These are phyloP conservation scores for Formicarius rufipectus DNA, from an alignment of 2,113 vertebrate genomes.

Conservation along the genomic window DNA sequence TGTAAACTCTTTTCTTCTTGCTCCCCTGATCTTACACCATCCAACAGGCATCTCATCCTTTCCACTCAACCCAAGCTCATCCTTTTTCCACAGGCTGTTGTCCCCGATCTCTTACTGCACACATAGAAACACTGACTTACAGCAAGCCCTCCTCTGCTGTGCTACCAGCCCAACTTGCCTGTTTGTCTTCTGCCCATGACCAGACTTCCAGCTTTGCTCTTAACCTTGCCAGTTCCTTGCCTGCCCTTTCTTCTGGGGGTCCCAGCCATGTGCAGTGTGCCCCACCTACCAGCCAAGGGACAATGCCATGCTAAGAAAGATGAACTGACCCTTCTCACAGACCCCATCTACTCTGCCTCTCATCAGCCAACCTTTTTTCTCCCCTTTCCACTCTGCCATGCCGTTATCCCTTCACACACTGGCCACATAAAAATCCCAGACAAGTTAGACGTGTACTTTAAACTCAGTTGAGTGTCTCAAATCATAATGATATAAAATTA, in stretches of 20 bases:
- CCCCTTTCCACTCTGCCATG: neutral
- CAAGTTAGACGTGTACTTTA: neutral
- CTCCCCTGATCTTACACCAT: neutral
- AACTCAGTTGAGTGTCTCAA: neutral
- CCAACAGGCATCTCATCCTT: neutral
- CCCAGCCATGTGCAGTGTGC: neutral
- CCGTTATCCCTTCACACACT: neutral
- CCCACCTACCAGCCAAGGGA: neutral
- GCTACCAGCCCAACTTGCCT: neutral
- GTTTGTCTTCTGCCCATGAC: neutral
- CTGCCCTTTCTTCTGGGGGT: neutral
- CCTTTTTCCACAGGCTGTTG: neutral
- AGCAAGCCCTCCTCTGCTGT: neutral
- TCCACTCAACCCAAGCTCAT: neutral
- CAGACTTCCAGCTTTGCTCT: neutral
- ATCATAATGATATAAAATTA: neutral
- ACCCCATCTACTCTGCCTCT: neutral
- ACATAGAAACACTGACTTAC: neutral
- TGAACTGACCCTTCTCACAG: neutral
- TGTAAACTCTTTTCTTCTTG: neutral
- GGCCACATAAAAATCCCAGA: neutral
- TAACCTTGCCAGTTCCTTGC: neutral
- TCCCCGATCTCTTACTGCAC: neutral
- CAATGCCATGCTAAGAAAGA: neutral
- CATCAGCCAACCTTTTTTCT: neutral